A percentile compares a stretch with the other conserved stretches of the same genome.
These are phyloP conservation scores for Arge pagana DNA, from an alignment of 2,888 invertebrate species.

Conservation along the genomic window DNA sequence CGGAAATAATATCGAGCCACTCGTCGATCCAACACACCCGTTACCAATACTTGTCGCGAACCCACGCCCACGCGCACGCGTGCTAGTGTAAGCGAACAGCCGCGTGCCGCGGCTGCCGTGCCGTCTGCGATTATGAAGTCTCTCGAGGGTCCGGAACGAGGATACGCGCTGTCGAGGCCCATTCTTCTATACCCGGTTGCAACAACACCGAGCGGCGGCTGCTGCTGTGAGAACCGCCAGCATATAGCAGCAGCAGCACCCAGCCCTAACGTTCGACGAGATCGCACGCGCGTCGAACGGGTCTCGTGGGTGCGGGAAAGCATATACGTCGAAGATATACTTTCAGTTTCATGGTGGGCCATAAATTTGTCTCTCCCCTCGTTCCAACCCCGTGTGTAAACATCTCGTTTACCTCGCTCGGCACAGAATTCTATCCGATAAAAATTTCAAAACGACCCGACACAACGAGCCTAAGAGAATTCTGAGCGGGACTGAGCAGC, in stretches of 20 bases:
- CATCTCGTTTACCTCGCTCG: constrained; percentile 12
- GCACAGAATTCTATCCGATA: too few species aligned
- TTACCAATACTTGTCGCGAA: too few species aligned
- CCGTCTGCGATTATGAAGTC: constrained; percentile 16
- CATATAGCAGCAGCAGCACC: too few species aligned
- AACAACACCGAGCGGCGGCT: constrained; percentile 20
- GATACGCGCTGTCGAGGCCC: constrained; percentile 12
- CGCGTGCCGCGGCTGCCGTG: constrained; percentile 20
- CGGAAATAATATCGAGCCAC: constrained; percentile 11
- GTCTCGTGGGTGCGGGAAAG: constrained; percentile 13
- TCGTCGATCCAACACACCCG: background rate
- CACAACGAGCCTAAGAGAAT: too few species aligned
- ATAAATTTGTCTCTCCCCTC: background rate
- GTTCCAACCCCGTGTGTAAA: too few species aligned
- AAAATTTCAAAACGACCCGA: too few species aligned
- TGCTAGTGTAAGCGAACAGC: background rate
- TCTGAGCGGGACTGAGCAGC: too few species aligned
- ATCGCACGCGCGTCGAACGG: constrained; percentile 11
- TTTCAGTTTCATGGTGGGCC: too few species aligned
- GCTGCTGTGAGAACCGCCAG: constrained; percentile 16
- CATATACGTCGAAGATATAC: too few species aligned
- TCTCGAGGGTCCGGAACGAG: constrained; percentile 14
- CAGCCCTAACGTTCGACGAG: constrained; percentile 2
- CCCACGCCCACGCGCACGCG: too few species aligned
- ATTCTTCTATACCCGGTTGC: constrained; percentile 17